phyloP scores from a whole-genome alignment of 2,113 vertebrate species.

The Prinia subflava region DNA sequence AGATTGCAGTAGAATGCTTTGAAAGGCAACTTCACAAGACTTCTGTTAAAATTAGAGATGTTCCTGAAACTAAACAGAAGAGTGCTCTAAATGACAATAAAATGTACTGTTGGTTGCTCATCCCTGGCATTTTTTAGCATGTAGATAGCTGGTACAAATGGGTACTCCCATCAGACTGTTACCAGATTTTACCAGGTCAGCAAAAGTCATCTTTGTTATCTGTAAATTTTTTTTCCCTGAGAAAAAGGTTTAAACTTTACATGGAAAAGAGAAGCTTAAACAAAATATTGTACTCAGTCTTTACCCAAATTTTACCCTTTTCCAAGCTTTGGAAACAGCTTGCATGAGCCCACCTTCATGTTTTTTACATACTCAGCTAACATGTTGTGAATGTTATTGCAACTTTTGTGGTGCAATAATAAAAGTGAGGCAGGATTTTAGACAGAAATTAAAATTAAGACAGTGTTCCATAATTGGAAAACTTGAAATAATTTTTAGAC shows the following conservation, averaged over 20 bases:
- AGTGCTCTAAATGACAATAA: background rate
- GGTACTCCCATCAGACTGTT: background rate
- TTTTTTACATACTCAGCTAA: background rate
- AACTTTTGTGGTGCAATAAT: background rate
- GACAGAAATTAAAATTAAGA: background rate
- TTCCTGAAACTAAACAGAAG: background rate
- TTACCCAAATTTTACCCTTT: background rate
- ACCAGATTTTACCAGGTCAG: background rate
- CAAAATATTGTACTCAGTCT: background rate
- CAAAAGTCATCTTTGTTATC: background rate
- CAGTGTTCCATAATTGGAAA: background rate
- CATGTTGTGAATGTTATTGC: background rate
- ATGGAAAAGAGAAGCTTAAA: background rate
- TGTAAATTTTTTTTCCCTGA: background rate
- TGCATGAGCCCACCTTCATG: background rate
- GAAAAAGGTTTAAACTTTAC: background rate
- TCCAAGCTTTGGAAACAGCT: background rate
- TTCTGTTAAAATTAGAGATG: background rate
- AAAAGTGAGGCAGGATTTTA: background rate
- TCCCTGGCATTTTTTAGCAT: background rate
- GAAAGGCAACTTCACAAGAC: background rate
- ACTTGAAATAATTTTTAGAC: background rate
- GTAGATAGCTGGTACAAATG: background rate
- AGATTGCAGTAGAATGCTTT: background rate
- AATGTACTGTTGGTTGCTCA: background rate